phyloP scores from a whole-genome alignment of 2,888 invertebrate genomes.

The Apamea crenata region DNA sequence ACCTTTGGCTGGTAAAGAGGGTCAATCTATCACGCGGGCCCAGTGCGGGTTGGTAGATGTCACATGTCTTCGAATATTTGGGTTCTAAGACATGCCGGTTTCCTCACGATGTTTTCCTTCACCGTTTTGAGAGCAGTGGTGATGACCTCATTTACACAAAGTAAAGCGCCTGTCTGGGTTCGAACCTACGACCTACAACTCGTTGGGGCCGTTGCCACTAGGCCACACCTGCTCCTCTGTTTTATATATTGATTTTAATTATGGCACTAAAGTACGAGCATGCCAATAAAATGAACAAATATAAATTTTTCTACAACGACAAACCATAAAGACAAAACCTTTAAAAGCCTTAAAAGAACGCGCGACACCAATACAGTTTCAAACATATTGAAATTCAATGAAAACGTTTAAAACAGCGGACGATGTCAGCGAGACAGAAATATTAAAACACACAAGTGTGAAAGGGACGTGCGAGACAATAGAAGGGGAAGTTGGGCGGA shows the following conservation, averaged over 20 bases:
- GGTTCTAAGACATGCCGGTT: not conserved
- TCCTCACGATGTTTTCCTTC: not conserved
- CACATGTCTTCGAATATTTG: not conserved
- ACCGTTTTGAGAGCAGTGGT: not conserved
- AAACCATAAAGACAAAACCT: not conserved
- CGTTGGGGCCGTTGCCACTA: too few relatives aligned
- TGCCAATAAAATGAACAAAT: not conserved
- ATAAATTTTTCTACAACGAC: not conserved
- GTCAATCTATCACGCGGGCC: not conserved
- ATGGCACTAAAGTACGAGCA: not conserved
- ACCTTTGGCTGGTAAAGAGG: conserved; percentile 1
- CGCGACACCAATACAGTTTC: conserved; percentile 12
- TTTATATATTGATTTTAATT: not conserved
- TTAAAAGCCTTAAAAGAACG: conserved; percentile 4
- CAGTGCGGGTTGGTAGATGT: not conserved
- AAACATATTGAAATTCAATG: conserved; percentile 53
- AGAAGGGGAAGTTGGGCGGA: conserved; percentile 71
- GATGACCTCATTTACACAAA: not conserved
- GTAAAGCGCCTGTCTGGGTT: not conserved
- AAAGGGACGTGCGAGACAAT: conserved; percentile 65
- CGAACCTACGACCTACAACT: not conserved
- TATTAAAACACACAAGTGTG: conserved; percentile 29
- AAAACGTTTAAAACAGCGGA: conserved; percentile 41
- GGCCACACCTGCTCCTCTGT: not conserved
- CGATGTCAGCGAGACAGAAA: conserved; percentile 21